A percentile compares a stretch with the other conserved stretches of the same genome.
phyloP scores from a whole-genome alignment of 1,140 invertebrate species.

The Lithobius niger region DNA sequence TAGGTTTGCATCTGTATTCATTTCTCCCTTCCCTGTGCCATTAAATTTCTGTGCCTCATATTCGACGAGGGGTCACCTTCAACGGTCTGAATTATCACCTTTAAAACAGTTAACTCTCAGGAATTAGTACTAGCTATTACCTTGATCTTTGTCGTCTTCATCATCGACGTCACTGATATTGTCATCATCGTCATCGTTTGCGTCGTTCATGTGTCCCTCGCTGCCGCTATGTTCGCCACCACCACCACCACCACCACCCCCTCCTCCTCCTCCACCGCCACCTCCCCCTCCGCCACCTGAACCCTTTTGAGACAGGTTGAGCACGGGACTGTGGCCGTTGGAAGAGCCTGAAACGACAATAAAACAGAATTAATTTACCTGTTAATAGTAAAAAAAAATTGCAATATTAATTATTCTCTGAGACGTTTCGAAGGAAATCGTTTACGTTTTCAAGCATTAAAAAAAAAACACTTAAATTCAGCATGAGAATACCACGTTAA shows the following conservation, averaged over 20 bases:
- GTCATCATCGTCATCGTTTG: constrained; percentile 22
- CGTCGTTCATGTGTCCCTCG: constrained; percentile 31
- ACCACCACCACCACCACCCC: too few species aligned
- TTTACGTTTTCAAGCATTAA: background rate
- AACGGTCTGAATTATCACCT: too few species aligned
- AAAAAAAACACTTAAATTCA: background rate
- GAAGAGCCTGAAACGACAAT: constrained; percentile 51
- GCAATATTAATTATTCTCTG: too few species aligned
- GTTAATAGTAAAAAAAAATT: too few species aligned
- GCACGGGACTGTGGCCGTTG: constrained; percentile 73
- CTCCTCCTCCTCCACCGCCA: constrained; percentile 45
- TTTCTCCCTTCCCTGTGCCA: too few species aligned
- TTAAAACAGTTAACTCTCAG: too few species aligned
- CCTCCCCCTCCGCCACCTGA: constrained; percentile 37
- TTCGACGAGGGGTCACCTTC: too few species aligned
- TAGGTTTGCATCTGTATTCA: too few species aligned
- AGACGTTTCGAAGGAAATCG: too few species aligned
- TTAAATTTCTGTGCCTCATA: too few species aligned
- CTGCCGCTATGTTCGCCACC: constrained; percentile 42
- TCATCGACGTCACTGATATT: constrained; percentile 23
- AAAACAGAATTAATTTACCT: background rate
- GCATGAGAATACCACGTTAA: background rate
- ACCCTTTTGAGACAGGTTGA: constrained; percentile 76
- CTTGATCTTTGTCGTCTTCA: constrained; percentile 26
- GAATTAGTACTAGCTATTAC: too few species aligned